phyloP scores from a whole-genome alignment of 2,888 invertebrate species.

The Lithophane leautieri region DNA sequence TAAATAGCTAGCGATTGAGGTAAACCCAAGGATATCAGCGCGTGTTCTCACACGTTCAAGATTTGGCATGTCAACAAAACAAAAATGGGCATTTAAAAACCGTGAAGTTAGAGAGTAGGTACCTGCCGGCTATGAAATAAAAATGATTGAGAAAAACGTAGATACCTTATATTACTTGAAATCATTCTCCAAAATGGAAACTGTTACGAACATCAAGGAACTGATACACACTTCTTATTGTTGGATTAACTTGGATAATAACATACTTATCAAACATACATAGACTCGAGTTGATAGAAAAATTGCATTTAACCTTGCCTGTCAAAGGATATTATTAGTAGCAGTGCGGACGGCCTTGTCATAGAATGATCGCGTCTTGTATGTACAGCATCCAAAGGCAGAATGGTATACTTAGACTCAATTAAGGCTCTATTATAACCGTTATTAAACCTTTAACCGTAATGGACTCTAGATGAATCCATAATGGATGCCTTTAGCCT shows the following conservation, averaged over 20 bases:
- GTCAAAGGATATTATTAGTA: not conserved
- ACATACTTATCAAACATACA: not conserved
- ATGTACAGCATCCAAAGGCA: not conserved
- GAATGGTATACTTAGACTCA: conserved; percentile 2
- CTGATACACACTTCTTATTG: not conserved
- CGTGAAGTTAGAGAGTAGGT: not conserved
- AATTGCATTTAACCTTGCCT: not conserved
- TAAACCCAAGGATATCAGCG: conserved; percentile 23
- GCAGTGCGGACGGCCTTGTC: conserved; percentile 33
- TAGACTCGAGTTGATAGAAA: not conserved
- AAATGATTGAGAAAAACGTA: not conserved
- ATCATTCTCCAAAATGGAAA: not conserved
- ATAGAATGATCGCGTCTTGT: conserved; percentile 14
- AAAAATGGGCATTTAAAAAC: not conserved
- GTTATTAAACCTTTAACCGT: conserved; percentile 55
- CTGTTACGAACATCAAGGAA: not conserved
- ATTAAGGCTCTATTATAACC: conserved; percentile 13
- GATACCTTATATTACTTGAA: not conserved
- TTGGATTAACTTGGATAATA: not conserved
- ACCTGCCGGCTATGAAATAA: not conserved
- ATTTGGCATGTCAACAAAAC: conserved; percentile 1
- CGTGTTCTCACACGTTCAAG: conserved; percentile 29
- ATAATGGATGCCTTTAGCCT: conserved; percentile 23
- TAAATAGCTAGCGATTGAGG: not conserved
- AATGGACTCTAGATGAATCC: conserved; percentile 39